Percentiles rank a stretch among this genome's conserved stretches.
These are phyloP conservation scores for Eidolon helvum DNA, from an alignment of 2,113 vertebrate genomes.

Conservation along the genomic window DNA sequence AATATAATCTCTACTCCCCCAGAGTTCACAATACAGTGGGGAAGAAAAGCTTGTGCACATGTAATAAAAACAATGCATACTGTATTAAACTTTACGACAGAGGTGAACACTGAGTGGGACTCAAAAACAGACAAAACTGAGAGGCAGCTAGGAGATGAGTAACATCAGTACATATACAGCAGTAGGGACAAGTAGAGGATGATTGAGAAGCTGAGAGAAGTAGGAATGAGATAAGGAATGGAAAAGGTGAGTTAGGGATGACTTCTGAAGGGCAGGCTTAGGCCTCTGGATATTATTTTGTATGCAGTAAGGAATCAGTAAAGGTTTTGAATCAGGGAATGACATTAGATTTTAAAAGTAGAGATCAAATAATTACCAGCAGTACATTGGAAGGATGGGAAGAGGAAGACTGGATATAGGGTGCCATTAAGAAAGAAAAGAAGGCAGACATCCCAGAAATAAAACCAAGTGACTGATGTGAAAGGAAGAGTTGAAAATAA, in stretches of 20 bases:
- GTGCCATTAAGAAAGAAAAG: slow-evolving; percentile 8
- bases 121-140: slow-evolving; percentile 14
- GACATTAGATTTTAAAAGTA: slow-evolving; percentile 12
- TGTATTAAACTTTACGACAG: not conserved
- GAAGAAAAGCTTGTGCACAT: not conserved
- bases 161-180: not conserved
- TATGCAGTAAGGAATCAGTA: not conserved
- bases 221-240: not conserved
- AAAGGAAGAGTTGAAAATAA: slow-evolving; percentile 25
- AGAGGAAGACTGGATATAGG: not conserved
- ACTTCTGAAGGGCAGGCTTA: not conserved
- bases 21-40: not conserved
- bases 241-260: not conserved
- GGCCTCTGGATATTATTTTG: not conserved
- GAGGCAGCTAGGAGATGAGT: not conserved
- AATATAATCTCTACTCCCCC: not conserved
- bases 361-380: not conserved
- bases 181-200: not conserved
- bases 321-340: not conserved
- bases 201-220: not conserved
- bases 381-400: not conserved
- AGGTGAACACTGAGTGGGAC: not conserved
- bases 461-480: not conserved
- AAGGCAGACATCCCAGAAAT: not conserved
- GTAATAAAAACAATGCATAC: not conserved